phyloP scores from a whole-genome alignment of 2,797 vertebrate genomes.

The Notoglanidium macrostoma region DNA sequence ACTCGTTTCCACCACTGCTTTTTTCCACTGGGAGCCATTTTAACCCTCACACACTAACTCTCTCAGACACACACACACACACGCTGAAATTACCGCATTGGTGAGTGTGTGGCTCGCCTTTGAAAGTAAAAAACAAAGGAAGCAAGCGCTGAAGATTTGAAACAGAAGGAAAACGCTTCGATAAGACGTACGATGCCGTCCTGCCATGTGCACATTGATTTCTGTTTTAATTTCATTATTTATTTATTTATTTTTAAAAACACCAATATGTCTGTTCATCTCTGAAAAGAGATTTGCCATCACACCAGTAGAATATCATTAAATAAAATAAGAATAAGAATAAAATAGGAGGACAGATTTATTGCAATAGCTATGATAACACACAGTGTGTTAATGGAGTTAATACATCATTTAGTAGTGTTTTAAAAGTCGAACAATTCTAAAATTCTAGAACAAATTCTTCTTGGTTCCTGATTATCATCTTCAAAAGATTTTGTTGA shows the following conservation, averaged over 20 bases:
- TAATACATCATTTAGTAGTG: neutral
- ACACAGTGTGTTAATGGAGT: neutral
- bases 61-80: slow-evolving; percentile 29
- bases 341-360: neutral
- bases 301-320: too few species aligned
- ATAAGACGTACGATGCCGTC: neutral
- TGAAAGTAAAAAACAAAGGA: slow-evolving; percentile 50
- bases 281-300: neutral
- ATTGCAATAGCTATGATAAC: neutral
- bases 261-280: neutral
- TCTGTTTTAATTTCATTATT: neutral
- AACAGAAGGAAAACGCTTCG: slow-evolving; percentile 34
- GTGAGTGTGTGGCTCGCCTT: slow-evolving; percentile 63
- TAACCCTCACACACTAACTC: slow-evolving; percentile 22
- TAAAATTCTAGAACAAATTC: too few species aligned
- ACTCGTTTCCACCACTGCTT: slow-evolving; percentile 65
- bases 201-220: neutral
- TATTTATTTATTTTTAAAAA: too few species aligned
- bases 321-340: too few species aligned
- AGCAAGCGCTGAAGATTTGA: slow-evolving; percentile 60
- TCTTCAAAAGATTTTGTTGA: neutral
- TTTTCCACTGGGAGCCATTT: slow-evolving; percentile 58
- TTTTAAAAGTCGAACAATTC: too few species aligned
- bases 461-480: neutral
- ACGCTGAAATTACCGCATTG: slow-evolving; percentile 28